These are phyloP conservation scores for Sebastes trivittatus DNA, from an alignment of 2,797 vertebrate species.

Conservation along the genomic window DNA sequence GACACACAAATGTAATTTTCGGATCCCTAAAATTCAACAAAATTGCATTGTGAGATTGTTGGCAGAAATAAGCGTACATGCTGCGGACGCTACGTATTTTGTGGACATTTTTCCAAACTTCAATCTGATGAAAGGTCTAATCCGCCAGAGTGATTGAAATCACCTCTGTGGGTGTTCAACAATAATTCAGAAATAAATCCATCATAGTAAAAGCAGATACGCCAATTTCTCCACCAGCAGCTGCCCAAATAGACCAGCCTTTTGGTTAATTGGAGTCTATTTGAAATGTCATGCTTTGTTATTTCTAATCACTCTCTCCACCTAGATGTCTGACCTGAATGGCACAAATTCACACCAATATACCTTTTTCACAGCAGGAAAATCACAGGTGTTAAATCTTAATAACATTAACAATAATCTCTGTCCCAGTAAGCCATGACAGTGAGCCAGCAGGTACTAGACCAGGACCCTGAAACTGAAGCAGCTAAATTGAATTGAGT, in stretches of 20 bases:
- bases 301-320: not conserved
- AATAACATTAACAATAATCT: not conserved
- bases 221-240: not conserved
- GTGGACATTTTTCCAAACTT: not conserved
- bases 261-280: too few relatives aligned
- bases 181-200: not conserved
- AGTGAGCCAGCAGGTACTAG: not conserved
- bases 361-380: not conserved
- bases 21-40: accelerated
- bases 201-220: not conserved
- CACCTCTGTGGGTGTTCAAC: too few relatives aligned
- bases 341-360: not conserved
- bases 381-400: not conserved
- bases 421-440: not conserved
- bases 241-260: not conserved
- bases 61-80: not conserved
- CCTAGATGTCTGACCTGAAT: not conserved
- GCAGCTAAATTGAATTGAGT: not conserved
- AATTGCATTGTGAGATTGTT: not conserved
- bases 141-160: not conserved
- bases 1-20: not conserved
- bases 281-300: accelerated
- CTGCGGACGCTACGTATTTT: not conserved
- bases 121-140: not conserved
- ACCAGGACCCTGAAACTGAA: not conserved